These are phyloP conservation scores for Habroteleia sp. DNA, from an alignment of 2,888 invertebrate species.

Conservation along the genomic window DNA sequence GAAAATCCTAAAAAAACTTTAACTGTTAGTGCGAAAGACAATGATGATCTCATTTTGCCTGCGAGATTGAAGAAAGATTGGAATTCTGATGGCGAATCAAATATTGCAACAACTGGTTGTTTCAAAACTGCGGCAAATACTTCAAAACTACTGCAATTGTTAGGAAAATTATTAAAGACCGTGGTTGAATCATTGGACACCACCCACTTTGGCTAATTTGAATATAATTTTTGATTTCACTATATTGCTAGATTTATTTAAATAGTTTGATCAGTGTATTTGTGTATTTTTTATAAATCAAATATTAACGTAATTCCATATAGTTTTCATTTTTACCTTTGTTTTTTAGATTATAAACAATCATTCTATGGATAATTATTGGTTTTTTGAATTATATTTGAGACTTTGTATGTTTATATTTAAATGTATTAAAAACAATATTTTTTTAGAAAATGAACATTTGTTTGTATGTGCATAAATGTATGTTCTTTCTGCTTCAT, in stretches of 20 bases:
- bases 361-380: too few species aligned
- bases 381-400: too few species aligned
- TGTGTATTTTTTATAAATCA: background rate
- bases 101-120: slow-evolving; percentile 74
- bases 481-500: too few species aligned
- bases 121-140: slow-evolving; percentile 68
- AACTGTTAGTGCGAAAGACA: slow-evolving; percentile 68
- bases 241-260: too few species aligned
- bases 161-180: slow-evolving; percentile 77
- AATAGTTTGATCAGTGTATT: background rate
- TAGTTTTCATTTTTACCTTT: too few species aligned
- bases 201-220: slow-evolving; percentile 72
- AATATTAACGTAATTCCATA: background rate
- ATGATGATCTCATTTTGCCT: slow-evolving; percentile 64
- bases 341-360: too few species aligned
- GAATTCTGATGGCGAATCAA: slow-evolving; percentile 69
- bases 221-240: background rate
- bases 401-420: too few species aligned
- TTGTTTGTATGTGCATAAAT: too few species aligned
- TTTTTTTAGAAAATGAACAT: too few species aligned
- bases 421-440: too few species aligned
- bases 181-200: slow-evolving; percentile 78
- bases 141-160: slow-evolving; percentile 74
- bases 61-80: slow-evolving; percentile 71
- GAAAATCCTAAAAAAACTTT: slow-evolving; percentile 67